These are phyloP conservation scores for Campopleginae sp. DNA, from an alignment of 2,888 invertebrate species.

Conservation along the genomic window DNA sequence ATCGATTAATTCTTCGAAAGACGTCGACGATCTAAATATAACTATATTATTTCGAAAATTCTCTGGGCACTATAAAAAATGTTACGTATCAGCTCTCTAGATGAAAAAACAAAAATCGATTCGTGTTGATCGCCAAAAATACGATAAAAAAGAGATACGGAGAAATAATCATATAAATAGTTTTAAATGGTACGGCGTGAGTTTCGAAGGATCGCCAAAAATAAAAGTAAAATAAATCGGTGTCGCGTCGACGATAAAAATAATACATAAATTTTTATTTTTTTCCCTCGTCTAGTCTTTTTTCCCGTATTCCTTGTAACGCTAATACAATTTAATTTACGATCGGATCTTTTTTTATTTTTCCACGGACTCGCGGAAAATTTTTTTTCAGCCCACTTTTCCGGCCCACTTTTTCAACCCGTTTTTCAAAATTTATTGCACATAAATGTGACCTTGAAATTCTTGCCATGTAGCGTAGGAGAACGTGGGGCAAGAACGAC, in stretches of 20 bases:
- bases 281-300: not conserved
- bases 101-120: not conserved
- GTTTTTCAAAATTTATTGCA: conserved; percentile 20
- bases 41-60: not conserved
- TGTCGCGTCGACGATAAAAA: not conserved
- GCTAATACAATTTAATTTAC: conserved; percentile 23
- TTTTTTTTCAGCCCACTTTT: conserved; percentile 38
- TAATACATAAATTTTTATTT: not conserved
- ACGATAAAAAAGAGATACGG: not conserved
- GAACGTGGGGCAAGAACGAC: conserved; percentile 38
- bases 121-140: not conserved
- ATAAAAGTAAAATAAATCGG: not conserved
- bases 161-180: not conserved
- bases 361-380: not conserved
- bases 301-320: not conserved
- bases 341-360: conserved; percentile 2
- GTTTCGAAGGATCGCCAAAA: not conserved
- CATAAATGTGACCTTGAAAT: conserved; percentile 12
- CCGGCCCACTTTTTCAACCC: conserved; percentile 44
- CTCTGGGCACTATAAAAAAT: not conserved
- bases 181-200: not conserved
- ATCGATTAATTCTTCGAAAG: conserved; percentile 5
- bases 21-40: conserved; percentile 13
- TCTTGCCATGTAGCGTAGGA: conserved; percentile 8
- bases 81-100: not conserved